A percentile compares a stretch with the other conserved stretches of the same genome.
phyloP scores from a whole-genome alignment of 2,113 vertebrate genomes.

The Corapipo altera region DNA sequence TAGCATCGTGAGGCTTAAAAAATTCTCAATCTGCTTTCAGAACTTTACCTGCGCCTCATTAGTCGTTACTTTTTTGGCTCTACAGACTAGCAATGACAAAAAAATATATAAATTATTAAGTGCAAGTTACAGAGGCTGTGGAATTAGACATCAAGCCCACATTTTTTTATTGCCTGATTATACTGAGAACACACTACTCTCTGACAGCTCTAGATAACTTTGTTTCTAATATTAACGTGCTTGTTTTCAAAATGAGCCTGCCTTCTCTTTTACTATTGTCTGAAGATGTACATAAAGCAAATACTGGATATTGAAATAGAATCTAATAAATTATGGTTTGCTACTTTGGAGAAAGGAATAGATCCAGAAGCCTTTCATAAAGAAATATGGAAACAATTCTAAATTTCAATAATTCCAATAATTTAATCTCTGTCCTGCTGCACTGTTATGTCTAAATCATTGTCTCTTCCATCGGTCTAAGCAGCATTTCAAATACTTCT shows the following conservation, averaged over 20 bases:
- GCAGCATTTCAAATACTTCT: neutral
- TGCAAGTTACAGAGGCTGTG: neutral
- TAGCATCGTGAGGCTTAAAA: neutral
- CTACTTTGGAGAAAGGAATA: neutral
- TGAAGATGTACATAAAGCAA: neutral
- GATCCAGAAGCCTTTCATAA: neutral
- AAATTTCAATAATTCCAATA: neutral
- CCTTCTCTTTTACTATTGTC: neutral
- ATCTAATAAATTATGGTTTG: neutral
- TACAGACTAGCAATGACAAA: neutral
- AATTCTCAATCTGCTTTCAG: neutral
- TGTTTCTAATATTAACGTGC: neutral
- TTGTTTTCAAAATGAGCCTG: slow-evolving; percentile 5
- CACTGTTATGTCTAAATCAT: neutral
- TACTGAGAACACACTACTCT: neutral
- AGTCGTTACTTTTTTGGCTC: neutral
- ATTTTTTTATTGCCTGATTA: neutral
- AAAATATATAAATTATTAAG: neutral
- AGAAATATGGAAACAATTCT: neutral
- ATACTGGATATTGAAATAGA: neutral
- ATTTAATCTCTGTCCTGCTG: neutral
- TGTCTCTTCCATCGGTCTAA: neutral
- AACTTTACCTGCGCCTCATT: neutral
- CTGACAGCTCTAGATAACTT: neutral
- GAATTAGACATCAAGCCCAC: neutral